Conservation (phyloP, 1,140 invertebrate genomes). For the Diuraphis noxia region DNA sequence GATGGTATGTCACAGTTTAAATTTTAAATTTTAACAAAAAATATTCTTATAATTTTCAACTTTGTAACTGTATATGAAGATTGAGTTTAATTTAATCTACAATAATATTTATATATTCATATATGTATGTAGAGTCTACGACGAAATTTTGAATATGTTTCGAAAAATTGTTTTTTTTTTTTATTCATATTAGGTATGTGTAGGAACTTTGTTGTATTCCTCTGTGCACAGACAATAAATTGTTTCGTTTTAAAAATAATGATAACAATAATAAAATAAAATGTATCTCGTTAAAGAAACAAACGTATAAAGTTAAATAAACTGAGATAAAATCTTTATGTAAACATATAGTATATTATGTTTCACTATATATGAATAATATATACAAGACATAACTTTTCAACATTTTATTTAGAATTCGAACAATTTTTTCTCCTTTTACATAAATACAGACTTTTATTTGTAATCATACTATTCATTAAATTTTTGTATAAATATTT, state of each 20-base stretch:
- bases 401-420: background rate
- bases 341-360: background rate
- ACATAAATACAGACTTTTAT: background rate
- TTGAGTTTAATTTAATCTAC: background rate
- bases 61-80: background rate
- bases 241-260: background rate
- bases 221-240: background rate
- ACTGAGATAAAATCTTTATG: background rate
- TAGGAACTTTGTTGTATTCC: background rate
- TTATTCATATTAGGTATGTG: background rate
- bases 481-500: background rate
- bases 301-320: background rate
- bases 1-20: background rate
- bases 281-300: background rate
- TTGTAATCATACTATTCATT: background rate
- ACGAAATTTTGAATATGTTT: too few species aligned
- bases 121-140: too few species aligned
- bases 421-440: background rate
- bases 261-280: background rate
- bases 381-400: background rate
- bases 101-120: background rate
- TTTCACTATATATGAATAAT: background rate
- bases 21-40: background rate
- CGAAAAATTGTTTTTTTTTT: background rate
- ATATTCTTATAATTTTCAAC: background rate